Percentiles rank a stretch among this genome's conserved stretches.
These are phyloP conservation scores for Acipenser oxyrinchus DNA, from an alignment of 2,797 vertebrate genomes.

Conservation along the genomic window DNA sequence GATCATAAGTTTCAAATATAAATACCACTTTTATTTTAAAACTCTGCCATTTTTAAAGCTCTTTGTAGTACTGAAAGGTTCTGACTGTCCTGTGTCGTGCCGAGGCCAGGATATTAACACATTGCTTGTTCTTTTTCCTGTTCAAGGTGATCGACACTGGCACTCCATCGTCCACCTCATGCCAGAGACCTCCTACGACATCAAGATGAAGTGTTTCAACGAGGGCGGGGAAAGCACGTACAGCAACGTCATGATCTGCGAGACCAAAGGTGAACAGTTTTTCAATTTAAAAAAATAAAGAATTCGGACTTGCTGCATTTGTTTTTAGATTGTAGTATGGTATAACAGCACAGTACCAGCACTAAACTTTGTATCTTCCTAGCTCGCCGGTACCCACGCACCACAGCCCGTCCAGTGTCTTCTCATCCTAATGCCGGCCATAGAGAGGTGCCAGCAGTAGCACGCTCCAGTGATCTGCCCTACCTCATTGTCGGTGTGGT, in stretches of 20 bases:
- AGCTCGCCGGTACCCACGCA: conserved; percentile 59
- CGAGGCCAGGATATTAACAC: too few species aligned
- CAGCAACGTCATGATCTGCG: conserved; percentile 95
- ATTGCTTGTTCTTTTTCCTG: too few species aligned
- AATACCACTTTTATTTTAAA: too few species aligned
- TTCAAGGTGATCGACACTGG: conserved; percentile 82
- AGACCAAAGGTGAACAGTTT: conserved; percentile 82
- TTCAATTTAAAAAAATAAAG: background rate
- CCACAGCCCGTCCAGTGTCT: conserved; percentile 47
- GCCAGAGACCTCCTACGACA: conserved; percentile 94
- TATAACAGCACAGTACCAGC: background rate
- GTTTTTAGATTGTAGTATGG: too few species aligned
- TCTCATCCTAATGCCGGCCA: conserved; percentile 28
- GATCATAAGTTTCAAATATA: too few species aligned
- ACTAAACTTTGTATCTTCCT: conserved; percentile 19
- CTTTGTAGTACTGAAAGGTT: too few species aligned
- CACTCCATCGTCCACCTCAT: conserved; percentile 92
- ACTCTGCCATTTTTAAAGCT: too few species aligned
- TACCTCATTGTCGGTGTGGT: conserved; percentile 89
- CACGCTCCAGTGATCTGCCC: conserved; percentile 81
- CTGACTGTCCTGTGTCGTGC: too few species aligned
- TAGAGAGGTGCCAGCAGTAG: conserved; percentile 50
- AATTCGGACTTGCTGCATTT: background rate
- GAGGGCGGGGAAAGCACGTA: conserved; percentile 94
- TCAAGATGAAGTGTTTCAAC: conserved; percentile 98